Percentiles rank a stretch among this genome's conserved stretches.
Conservation (phyloP, 1,140 invertebrate genomes). For the Ephestia elutella region DNA sequence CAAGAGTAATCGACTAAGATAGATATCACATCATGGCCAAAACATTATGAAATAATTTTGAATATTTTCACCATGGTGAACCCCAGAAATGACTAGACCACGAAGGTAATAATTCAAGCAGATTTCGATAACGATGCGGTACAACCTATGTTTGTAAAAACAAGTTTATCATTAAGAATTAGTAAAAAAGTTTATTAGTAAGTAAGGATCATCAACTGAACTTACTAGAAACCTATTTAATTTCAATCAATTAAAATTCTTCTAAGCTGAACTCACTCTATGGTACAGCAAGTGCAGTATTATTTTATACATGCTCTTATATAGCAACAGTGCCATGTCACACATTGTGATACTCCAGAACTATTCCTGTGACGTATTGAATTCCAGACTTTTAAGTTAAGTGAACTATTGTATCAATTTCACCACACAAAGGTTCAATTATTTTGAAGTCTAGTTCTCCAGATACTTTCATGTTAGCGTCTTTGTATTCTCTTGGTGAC, state of each 20-base stretch:
- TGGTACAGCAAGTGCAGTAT: not conserved
- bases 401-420: not conserved
- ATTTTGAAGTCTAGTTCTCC: not conserved
- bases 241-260: not conserved
- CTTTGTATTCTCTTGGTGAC: not conserved
- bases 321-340: not conserved
- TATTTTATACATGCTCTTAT: not conserved
- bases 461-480: not conserved
- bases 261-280: not conserved
- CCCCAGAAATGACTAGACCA: too few relatives aligned
- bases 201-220: not conserved
- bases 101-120: too few relatives aligned
- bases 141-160: too few relatives aligned
- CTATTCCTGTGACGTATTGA: constrained; percentile 4
- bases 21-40: too few relatives aligned
- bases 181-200: too few relatives aligned
- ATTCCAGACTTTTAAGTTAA: constrained; percentile 10
- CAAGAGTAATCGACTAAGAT: too few relatives aligned
- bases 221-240: too few relatives aligned
- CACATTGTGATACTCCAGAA: not conserved
- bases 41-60: too few relatives aligned
- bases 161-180: too few relatives aligned
- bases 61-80: too few relatives aligned
- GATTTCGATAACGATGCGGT: too few relatives aligned
- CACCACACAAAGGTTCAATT: constrained; percentile 3